Evolutionary conservation across 2,888 invertebrate species (phyloP).

Genomic region (Ormia ochracea): DNA sequence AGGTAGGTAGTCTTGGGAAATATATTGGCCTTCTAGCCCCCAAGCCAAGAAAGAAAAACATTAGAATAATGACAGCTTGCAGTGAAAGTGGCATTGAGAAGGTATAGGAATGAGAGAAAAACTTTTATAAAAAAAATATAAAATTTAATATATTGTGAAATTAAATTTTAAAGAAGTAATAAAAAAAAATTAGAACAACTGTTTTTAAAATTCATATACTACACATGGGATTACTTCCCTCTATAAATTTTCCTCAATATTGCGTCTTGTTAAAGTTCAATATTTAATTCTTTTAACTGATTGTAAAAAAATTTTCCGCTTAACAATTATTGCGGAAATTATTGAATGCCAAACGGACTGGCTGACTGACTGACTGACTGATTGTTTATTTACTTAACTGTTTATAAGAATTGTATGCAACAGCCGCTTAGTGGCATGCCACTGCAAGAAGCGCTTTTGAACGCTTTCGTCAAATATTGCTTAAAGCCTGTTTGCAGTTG

Average conservation of each 20-base stretch:
- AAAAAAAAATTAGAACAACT: background rate
- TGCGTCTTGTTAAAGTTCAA: constrained; percentile 16
- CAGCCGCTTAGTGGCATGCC: constrained; percentile 32
- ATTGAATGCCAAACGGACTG: constrained; percentile 12
- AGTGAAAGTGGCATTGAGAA: too few species aligned
- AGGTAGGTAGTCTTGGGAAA: too few species aligned
- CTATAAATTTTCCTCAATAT: constrained; percentile 2
- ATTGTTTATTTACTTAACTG: background rate
- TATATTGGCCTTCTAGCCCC: too few species aligned
- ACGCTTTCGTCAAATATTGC: constrained; percentile 57
- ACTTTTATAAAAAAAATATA: too few species aligned
- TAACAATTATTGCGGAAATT: constrained; percentile 49
- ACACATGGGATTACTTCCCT: background rate
- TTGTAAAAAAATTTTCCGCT: constrained; percentile 19
- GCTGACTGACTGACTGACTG: background rate
- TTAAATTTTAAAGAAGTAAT: too few species aligned
- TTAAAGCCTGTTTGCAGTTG: constrained; percentile 32
- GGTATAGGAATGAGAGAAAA: too few species aligned
- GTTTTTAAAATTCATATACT: background rate
- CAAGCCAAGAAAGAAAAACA: too few species aligned
- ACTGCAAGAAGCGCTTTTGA: constrained; percentile 17
- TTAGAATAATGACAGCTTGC: too few species aligned
- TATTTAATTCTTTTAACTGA: constrained; percentile 2
- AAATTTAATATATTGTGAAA: too few species aligned
- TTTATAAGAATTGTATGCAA: constrained; percentile 4